Percentiles rank a stretch among this genome's conserved stretches.
These are phyloP conservation scores for Brienomyrus longianalis DNA, from an alignment of 2,113 vertebrate species.

Conservation along the genomic window DNA sequence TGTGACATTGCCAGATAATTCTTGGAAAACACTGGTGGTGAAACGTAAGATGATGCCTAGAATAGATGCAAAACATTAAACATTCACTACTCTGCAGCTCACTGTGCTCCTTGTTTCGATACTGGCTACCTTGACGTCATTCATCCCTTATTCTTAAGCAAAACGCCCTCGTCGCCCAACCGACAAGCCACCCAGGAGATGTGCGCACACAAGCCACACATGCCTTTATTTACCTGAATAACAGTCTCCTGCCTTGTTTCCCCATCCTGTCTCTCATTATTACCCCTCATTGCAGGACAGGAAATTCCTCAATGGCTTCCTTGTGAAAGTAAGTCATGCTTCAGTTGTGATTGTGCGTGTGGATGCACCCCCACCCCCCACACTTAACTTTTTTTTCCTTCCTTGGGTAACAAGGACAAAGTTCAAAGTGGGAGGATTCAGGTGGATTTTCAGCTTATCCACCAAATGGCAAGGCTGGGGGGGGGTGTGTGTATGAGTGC, in stretches of 20 bases:
- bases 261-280: conserved; percentile 55
- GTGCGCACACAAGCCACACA: background rate
- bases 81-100: background rate
- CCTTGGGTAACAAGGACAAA: background rate
- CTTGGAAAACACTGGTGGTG: background rate
- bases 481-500: background rate
- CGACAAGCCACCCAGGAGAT: too few relatives aligned
- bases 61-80: background rate
- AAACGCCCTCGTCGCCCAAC: background rate
- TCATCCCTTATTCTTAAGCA: conserved; percentile 24
- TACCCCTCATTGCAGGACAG: conserved; percentile 81
- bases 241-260: conserved; percentile 91
- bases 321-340: conserved; percentile 95
- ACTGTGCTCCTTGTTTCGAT: background rate
- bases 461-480: background rate
- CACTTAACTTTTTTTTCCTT: background rate
- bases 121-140: conserved; percentile 9
- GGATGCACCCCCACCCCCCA: background rate
- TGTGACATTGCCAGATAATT: background rate
- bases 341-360: conserved; percentile 41
- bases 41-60: background rate
- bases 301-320: conserved; percentile 99
- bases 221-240: conserved; percentile 63
- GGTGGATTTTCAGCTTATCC: background rate
- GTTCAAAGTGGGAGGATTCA: background rate